Evolutionary conservation across 2,113 vertebrate genomes (phyloP).

Genomic region (Pithys albifrons): DNA sequence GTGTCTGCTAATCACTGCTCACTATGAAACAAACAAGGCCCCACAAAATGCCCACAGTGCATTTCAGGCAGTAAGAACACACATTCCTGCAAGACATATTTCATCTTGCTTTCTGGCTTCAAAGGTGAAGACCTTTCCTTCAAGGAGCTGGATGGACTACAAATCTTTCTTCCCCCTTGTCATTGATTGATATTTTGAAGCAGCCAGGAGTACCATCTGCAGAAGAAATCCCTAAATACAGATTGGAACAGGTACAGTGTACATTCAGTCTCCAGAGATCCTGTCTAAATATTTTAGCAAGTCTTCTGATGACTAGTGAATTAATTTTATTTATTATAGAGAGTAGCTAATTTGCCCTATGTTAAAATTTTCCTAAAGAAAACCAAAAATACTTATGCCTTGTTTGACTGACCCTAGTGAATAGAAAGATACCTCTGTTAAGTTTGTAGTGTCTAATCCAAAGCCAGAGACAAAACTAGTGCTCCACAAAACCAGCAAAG

Average conservation of each 20-base stretch:
- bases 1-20: neutral
- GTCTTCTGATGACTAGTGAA: neutral
- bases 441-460: neutral
- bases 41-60: neutral
- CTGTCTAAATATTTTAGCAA: neutral
- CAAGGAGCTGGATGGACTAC: neutral
- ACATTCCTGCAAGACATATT: neutral
- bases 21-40: neutral
- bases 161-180: neutral
- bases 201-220: neutral
- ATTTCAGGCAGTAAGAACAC: neutral
- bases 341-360: neutral
- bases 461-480: neutral
- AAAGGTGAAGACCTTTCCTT: neutral
- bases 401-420: neutral
- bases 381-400: neutral
- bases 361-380: neutral
- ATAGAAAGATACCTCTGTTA: neutral
- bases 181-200: neutral
- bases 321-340: neutral
- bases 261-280: neutral
- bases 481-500: neutral
- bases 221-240: neutral
- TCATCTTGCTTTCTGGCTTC: neutral
- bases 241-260: neutral